Evolutionary conservation across 2,888 invertebrate genomes (phyloP).

Genomic region (Helicoverpa assulta): DNA sequence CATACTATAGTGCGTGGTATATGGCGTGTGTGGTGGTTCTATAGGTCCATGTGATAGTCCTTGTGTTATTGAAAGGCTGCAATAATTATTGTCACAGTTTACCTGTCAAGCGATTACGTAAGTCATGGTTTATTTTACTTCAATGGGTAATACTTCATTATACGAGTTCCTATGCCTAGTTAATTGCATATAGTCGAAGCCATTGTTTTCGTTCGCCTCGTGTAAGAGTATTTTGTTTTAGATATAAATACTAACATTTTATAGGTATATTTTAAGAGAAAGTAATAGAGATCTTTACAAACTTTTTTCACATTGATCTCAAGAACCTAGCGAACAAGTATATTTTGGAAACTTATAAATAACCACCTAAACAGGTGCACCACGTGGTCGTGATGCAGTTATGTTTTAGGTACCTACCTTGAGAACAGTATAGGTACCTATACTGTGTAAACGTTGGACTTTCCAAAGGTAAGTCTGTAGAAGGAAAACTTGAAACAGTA

Average conservation of each 20-base stretch:
- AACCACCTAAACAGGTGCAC: no score
- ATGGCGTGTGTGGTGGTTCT: conserved; percentile 2
- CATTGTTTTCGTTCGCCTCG: conserved; percentile 55
- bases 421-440: no score
- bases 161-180: conserved; percentile 50
- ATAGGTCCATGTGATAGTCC: conserved; percentile 24
- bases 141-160: conserved; percentile 53
- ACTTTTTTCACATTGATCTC: no score
- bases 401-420: no score
- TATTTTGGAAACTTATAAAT: no score
- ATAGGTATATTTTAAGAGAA: conserved; percentile 12
- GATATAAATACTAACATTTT: conserved; percentile 40
- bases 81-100: conserved; percentile 63
- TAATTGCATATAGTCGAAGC: conserved; percentile 40
- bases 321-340: no score
- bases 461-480: no score
- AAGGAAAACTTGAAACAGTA: no score
- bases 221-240: conserved; percentile 45
- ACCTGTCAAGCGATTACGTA: conserved; percentile 68
- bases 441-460: no score
- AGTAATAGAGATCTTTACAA: background rate
- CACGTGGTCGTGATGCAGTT: no score
- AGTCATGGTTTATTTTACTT: conserved; percentile 66
- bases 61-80: conserved; percentile 53
- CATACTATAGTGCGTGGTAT: conserved; percentile 9